phyloP scores from a whole-genome alignment of 2,113 vertebrate species.

The Etheostoma cragini region DNA sequence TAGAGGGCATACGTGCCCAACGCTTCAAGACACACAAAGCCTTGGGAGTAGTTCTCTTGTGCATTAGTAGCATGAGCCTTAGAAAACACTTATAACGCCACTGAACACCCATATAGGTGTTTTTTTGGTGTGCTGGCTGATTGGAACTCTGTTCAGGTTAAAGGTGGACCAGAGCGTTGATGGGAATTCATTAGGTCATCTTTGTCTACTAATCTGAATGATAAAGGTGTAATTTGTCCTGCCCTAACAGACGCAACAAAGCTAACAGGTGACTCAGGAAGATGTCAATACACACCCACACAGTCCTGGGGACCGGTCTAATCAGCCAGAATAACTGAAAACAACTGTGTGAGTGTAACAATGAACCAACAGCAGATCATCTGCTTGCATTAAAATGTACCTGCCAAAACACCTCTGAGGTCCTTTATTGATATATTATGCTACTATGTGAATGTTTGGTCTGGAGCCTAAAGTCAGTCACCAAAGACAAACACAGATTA shows the following conservation, averaged over 20 bases:
- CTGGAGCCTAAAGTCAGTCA: slow-evolving; percentile 17
- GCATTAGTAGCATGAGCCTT: slow-evolving; percentile 20
- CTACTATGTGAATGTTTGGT: slow-evolving; percentile 31
- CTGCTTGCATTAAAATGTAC: slow-evolving; percentile 17
- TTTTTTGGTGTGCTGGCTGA: too few species aligned
- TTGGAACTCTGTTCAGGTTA: too few species aligned
- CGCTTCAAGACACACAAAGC: slow-evolving; percentile 28
- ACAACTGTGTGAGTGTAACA: background rate
- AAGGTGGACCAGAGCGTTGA: too few species aligned
- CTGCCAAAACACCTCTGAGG: slow-evolving; percentile 20
- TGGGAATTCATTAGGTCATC: too few species aligned
- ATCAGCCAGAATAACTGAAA: too few species aligned
- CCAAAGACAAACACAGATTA: slow-evolving; percentile 51
- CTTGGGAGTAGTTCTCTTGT: background rate
- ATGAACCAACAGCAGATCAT: slow-evolving; percentile 23
- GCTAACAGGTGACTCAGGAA: too few species aligned
- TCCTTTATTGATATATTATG: slow-evolving; percentile 27
- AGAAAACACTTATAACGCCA: background rate
- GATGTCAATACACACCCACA: too few species aligned
- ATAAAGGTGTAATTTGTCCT: too few species aligned
- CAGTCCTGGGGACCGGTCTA: too few species aligned
- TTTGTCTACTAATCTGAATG: too few species aligned
- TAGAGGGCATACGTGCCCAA: slow-evolving; percentile 69
- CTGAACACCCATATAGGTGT: too few species aligned
- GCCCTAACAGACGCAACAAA: too few species aligned